These are phyloP conservation scores for Cladopsammia gracilis DNA, from an alignment of 64 coral and sea anemone species.

Conservation along the genomic window DNA sequence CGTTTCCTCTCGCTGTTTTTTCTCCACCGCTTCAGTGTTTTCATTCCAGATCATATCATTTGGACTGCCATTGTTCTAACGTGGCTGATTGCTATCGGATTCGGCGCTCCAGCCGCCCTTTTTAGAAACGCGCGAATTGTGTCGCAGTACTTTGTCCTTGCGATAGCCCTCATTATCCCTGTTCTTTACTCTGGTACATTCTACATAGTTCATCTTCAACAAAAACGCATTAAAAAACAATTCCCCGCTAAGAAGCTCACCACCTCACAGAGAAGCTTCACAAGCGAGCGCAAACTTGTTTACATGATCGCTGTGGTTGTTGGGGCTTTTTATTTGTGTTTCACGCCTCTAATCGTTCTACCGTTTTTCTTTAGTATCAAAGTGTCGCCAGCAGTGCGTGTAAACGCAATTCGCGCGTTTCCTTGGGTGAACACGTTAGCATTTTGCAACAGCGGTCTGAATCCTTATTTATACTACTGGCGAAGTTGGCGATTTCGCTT, in stretches of 20 bases:
- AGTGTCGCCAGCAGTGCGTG: neutral
- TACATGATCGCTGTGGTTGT: constrained; percentile 81
- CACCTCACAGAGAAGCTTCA: constrained; percentile 38
- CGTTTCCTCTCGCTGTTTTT: constrained; percentile 82
- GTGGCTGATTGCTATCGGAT: constrained; percentile 72
- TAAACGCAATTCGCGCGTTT: constrained; percentile 56
- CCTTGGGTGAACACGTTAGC: constrained; percentile 88
- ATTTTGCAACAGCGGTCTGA: constrained; percentile 72
- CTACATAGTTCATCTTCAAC: constrained; percentile 56
- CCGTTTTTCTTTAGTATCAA: constrained; percentile 62
- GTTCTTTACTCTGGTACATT: constrained; percentile 66
- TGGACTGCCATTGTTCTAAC: constrained; percentile 40
- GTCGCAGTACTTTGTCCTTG: constrained; percentile 82
- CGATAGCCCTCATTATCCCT: constrained; percentile 46
- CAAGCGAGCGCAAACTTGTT: constrained; percentile 69
- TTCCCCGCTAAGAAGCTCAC: neutral
- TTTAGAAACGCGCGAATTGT: constrained; percentile 71
- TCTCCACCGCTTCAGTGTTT: constrained; percentile 61
- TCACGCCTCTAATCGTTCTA: constrained; percentile 71
- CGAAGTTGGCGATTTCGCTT: constrained; percentile 78
- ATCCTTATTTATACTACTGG: constrained; percentile 96
- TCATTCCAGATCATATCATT: constrained; percentile 43
- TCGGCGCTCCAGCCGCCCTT: constrained; percentile 54
- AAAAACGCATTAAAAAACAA: constrained; percentile 27
- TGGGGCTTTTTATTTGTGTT: constrained; percentile 88